Evolutionary conservation across 1,140 invertebrate genomes (phyloP).

Genomic region (Acromyrmex charruanus): DNA sequence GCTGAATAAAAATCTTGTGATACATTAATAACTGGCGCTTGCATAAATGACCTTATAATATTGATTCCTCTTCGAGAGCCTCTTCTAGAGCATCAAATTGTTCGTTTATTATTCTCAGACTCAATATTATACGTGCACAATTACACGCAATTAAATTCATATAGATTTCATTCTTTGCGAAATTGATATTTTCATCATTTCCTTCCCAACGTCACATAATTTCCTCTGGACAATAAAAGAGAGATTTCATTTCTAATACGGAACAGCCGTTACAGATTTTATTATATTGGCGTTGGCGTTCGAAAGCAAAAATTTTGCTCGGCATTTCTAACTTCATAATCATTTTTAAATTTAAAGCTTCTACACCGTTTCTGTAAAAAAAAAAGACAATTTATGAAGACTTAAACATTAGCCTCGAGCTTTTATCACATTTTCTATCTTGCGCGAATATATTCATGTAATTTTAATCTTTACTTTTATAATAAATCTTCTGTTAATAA

Average conservation of each 20-base stretch:
- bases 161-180: neutral
- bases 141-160: neutral
- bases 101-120: neutral
- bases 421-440: neutral
- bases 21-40: neutral
- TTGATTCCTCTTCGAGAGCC: neutral
- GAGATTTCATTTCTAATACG: neutral
- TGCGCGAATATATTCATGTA: neutral
- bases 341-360: conserved; percentile 37
- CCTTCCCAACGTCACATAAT: neutral
- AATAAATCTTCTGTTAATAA: conserved; percentile 21
- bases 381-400: conserved; percentile 31
- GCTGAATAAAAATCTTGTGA: neutral
- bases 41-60: neutral
- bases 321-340: conserved; percentile 31
- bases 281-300: conserved; percentile 20
- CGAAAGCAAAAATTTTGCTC: conserved; percentile 24
- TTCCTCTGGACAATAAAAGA: neutral
- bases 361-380: conserved; percentile 20
- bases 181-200: neutral
- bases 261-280: conserved; percentile 7
- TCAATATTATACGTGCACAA: conserved; percentile 27
- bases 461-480: conserved; percentile 35
- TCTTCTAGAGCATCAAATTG: neutral
- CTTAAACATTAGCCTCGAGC: neutral